phyloP scores from a whole-genome alignment of 2,888 invertebrate genomes.

The Diaprepes abbreviatus region DNA sequence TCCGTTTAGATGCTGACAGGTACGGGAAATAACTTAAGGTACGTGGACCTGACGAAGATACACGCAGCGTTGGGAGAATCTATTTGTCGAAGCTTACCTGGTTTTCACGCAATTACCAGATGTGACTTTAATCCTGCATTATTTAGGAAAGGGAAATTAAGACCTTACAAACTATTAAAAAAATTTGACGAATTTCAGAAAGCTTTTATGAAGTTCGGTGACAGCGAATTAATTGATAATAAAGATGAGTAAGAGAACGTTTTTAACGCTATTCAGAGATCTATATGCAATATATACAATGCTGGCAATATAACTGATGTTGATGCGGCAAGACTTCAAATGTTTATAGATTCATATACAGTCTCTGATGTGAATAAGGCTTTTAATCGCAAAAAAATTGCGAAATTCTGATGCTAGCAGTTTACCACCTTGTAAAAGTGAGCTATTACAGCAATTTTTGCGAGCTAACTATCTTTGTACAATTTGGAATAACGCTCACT shows the following conservation, averaged over 20 bases:
- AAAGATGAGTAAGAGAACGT: neutral
- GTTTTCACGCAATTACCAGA: constrained; percentile 36
- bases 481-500: constrained; percentile 37
- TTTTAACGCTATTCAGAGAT: constrained; percentile 34
- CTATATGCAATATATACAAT: constrained; percentile 43
- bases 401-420: constrained; percentile 36
- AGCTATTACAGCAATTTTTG: constrained; percentile 29
- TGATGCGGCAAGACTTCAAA: constrained; percentile 50
- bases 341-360: constrained; percentile 30
- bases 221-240: constrained; percentile 28
- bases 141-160: constrained; percentile 28
- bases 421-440: no score
- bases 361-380: no score
- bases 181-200: constrained; percentile 35
- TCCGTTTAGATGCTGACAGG: constrained; percentile 36
- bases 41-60: constrained; percentile 40
- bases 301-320: constrained; percentile 53
- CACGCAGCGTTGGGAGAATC: constrained; percentile 34
- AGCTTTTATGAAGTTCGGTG: constrained; percentile 34
- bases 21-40: constrained; percentile 37
- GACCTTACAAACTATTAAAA: constrained; percentile 35
- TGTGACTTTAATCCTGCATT: constrained; percentile 48
- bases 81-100: constrained; percentile 25
- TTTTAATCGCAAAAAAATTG: no score
- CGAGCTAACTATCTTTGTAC: constrained; percentile 31